Evolutionary conservation across 2,888 invertebrate genomes (phyloP).

Genomic region (Orthonevra nobilis): DNA sequence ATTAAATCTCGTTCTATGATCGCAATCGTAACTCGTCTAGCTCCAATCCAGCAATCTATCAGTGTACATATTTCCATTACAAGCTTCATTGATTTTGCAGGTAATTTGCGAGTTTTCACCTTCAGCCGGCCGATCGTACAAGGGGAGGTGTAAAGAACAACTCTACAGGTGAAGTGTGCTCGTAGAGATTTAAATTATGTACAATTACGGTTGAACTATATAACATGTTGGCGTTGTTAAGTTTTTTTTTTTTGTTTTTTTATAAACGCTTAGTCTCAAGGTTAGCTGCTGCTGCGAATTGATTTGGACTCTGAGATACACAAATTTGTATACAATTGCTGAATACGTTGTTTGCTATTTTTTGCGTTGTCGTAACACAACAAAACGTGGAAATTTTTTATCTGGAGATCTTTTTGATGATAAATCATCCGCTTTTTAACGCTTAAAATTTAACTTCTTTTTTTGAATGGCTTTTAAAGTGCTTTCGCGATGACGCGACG

Average conservation of each 20-base stretch:
- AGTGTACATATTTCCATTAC: slow-evolving; percentile 55
- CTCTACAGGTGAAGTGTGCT: not conserved
- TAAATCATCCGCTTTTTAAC: too few relatives aligned
- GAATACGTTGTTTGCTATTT: not conserved
- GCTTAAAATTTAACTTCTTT: too few relatives aligned
- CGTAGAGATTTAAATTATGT: too few relatives aligned
- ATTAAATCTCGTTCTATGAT: slow-evolving; percentile 29
- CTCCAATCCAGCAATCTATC: slow-evolving; percentile 45
- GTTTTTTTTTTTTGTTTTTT: too few relatives aligned
- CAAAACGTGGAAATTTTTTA: too few relatives aligned
- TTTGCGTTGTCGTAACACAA: too few relatives aligned
- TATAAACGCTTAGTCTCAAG: slow-evolving; percentile 45
- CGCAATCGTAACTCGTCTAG: slow-evolving; percentile 51
- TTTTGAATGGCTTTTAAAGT: too few relatives aligned
- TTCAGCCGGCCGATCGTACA: slow-evolving; percentile 8
- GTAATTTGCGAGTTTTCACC: slow-evolving; percentile 30
- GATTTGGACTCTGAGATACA: slow-evolving; percentile 30
- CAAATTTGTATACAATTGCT: slow-evolving; percentile 1
- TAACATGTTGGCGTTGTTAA: slow-evolving; percentile 50
- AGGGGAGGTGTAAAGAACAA: slow-evolving; percentile 8
- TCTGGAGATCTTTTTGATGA: too few relatives aligned
- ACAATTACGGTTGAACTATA: slow-evolving; percentile 14
- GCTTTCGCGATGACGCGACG: too few relatives aligned
- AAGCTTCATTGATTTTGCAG: slow-evolving; percentile 56
- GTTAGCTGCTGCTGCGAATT: slow-evolving; percentile 33